Evolutionary conservation across 2,888 invertebrate species (phyloP).

Genomic region (Limnephilus auricula): DNA sequence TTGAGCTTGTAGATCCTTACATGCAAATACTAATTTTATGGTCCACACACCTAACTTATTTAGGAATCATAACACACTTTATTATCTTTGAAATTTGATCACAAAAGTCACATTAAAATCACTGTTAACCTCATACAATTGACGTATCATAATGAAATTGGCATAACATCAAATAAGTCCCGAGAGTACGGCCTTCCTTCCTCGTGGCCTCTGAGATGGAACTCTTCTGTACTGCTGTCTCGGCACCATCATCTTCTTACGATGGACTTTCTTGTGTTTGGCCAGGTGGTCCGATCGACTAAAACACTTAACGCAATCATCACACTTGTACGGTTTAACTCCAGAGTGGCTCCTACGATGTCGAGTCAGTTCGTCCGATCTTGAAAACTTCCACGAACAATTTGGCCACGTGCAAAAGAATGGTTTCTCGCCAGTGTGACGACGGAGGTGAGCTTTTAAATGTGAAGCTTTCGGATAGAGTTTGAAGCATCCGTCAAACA

Average conservation of each 20-base stretch:
- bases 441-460: constrained; percentile 90
- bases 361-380: constrained; percentile 95
- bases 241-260: constrained; percentile 73
- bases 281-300: constrained; percentile 95
- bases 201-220: constrained; percentile 56
- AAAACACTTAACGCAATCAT: constrained; percentile 92
- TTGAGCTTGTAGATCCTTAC: neutral
- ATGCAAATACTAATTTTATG: neutral
- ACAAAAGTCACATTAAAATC: neutral
- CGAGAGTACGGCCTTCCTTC: constrained; percentile 53
- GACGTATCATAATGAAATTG: neutral
- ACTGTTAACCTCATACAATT: neutral
- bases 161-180: constrained; percentile 50
- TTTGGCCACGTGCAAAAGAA: constrained; percentile 86
- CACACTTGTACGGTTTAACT: constrained; percentile 94
- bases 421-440: constrained; percentile 90
- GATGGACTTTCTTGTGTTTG: constrained; percentile 93
- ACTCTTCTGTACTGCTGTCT: constrained; percentile 52
- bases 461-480: constrained; percentile 94
- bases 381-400: constrained; percentile 95
- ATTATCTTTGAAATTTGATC: neutral
- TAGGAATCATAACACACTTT: neutral
- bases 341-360: constrained; percentile 97
- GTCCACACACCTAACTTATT: neutral
- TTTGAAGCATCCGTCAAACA: constrained; percentile 85